phyloP scores from a whole-genome alignment of 2,888 invertebrate genomes.

The Tethea ocularis region DNA sequence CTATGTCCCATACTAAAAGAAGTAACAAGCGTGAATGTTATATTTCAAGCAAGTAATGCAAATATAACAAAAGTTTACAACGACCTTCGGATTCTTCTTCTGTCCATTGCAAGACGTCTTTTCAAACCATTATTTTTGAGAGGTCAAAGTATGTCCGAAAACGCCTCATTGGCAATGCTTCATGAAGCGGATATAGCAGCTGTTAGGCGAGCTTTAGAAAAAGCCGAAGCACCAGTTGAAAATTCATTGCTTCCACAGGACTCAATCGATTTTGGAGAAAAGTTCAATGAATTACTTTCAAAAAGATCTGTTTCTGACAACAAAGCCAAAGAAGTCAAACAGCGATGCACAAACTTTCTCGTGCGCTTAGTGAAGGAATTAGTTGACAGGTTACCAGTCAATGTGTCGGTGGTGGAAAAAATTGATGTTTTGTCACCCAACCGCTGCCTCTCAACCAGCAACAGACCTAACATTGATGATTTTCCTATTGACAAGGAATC shows the following conservation, averaged over 20 bases:
- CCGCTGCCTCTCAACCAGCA: slow-evolving; percentile 20
- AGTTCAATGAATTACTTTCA: slow-evolving; percentile 24
- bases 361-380: slow-evolving; percentile 26
- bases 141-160: slow-evolving; percentile 21
- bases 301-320: slow-evolving; percentile 23
- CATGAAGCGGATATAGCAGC: slow-evolving; percentile 19
- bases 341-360: slow-evolving; percentile 22
- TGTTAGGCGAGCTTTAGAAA: slow-evolving; percentile 26
- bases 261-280: slow-evolving; percentile 23
- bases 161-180: slow-evolving; percentile 11
- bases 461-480: slow-evolving; percentile 20
- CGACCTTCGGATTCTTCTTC: no score
- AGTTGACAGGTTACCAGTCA: slow-evolving; percentile 21
- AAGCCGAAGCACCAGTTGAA: slow-evolving; percentile 22
- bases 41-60: slow-evolving; percentile 23
- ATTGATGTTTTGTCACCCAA: slow-evolving; percentile 18
- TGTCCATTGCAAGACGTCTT: slow-evolving; percentile 19
- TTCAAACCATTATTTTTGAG: slow-evolving; percentile 25
- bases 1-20: slow-evolving; percentile 17
- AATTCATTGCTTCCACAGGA: slow-evolving; percentile 26
- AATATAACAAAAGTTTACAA: slow-evolving; percentile 21
- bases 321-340: slow-evolving; percentile 27
- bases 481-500: slow-evolving; percentile 23
- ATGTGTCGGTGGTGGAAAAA: slow-evolving; percentile 25
- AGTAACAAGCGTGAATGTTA: slow-evolving; percentile 17